Percentiles rank a stretch among this genome's conserved stretches.
Conservation (phyloP, 2,888 invertebrate species). For the Caenorhabditis sp. region DNA sequence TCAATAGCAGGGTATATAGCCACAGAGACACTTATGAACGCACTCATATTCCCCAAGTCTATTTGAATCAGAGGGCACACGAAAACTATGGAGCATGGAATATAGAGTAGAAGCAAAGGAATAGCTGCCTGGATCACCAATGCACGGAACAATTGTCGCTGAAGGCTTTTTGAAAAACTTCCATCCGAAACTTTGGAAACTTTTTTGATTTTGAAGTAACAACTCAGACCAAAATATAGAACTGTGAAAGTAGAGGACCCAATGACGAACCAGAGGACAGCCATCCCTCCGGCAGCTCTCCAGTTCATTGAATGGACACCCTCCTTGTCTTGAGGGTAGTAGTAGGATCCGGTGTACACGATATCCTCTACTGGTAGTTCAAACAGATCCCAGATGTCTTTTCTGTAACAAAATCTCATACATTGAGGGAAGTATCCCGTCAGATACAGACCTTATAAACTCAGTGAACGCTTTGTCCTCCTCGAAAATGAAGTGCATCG, state of each 20-base stretch:
- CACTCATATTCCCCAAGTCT: constrained; percentile 43
- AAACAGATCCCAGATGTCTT: constrained; percentile 54
- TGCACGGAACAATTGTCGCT: constrained; percentile 40
- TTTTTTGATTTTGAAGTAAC: constrained; percentile 39
- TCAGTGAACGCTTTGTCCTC: constrained; percentile 47
- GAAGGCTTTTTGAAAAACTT: constrained; percentile 29
- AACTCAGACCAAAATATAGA: constrained; percentile 38
- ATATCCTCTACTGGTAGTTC: constrained; percentile 46
- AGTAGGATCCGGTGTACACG: constrained; percentile 47
- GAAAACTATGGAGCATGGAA: constrained; percentile 50
- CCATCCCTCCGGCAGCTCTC: constrained; percentile 45
- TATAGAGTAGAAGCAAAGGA: constrained; percentile 48
- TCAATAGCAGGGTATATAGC: constrained; percentile 49
- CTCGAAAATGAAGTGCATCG: constrained; percentile 50
- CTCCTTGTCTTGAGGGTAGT: constrained; percentile 36
- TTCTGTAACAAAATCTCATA: too few species aligned
- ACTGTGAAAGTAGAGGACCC: constrained; percentile 45
- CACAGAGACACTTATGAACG: constrained; percentile 48
- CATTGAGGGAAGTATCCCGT: too few species aligned
- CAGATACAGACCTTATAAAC: constrained; percentile 47
- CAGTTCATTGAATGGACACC: constrained; percentile 41
- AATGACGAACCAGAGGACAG: constrained; percentile 43
- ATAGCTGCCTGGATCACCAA: constrained; percentile 42
- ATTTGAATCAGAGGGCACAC: constrained; percentile 39
- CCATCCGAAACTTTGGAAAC: background rate